Base-by-base conservation (phyloP, 2,888 invertebrate species). In the Xestia c-nigrum region DNA sequence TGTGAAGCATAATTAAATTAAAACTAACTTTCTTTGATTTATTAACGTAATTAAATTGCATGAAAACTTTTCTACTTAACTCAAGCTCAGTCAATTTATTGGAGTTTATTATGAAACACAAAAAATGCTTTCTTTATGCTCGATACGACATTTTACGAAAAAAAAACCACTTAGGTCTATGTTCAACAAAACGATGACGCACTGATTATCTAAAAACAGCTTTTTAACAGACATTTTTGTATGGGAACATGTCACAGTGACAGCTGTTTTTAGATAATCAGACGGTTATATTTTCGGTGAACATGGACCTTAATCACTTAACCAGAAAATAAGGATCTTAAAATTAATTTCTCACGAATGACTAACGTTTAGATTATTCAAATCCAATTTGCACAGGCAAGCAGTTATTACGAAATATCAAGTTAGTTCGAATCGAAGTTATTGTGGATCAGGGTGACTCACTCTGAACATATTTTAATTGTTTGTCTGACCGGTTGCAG, bases 401-500 rank as follows among this genome's bases (percentile, higher is more conserved):
- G 78, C 66, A 68, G 67, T 67, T 68, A 64, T 88, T 85, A 77
- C 70, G 86, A 88, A 88, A 87, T 75, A 59, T 76, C 65, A 78
- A 73, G 72, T 79, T 80, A 61, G 66, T 38, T 80, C 72, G 61
- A 38, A 61, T 43, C 64, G 74, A 78, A 71, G 74, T 83, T 85
- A 85, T 83, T 83, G 74, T 79, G 75, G 76, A 75, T 78, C 38
- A 40, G 24, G 57, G 84, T 89, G 91, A 90, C 80, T 90, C 90
- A 90, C 66, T 80, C 67, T 64, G 63, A 80, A 87, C 73, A 83
- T 84, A 89, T 89, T 89, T 89, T 87, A 88, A 90, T 90, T 86
- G 84, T 83, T 80, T 63, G 72, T 52, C 72, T 72, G 80, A 82
- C 78, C 81, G 78, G 81, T 83, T 70, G 24, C 84, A 76, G 80